phyloP scores from a whole-genome alignment of 1,140 invertebrate genomes.

The Papilio aristodemus region DNA sequence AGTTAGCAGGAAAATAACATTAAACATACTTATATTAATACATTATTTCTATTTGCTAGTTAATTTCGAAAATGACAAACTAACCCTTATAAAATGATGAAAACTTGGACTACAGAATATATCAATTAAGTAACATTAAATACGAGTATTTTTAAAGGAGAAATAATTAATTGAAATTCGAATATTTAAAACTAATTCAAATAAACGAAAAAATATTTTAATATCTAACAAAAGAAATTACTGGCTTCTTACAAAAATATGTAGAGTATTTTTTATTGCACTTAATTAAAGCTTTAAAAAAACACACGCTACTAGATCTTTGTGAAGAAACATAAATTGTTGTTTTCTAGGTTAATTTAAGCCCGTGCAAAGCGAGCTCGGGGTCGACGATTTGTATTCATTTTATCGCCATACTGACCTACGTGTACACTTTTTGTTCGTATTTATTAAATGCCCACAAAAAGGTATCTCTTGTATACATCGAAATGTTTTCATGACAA shows the following conservation, averaged over 20 bases:
- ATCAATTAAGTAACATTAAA: too few species aligned
- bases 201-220: too few species aligned
- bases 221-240: too few species aligned
- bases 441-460: conserved; percentile 17
- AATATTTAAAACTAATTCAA: too few species aligned
- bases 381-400: conserved; percentile 46
- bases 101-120: too few species aligned
- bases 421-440: conserved; percentile 26
- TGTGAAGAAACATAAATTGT: background rate
- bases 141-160: too few species aligned
- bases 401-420: conserved; percentile 38
- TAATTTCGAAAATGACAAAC: too few species aligned
- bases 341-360: conserved; percentile 40
- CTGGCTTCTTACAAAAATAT: too few species aligned
- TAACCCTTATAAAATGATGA: too few species aligned
- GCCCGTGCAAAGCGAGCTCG: conserved; percentile 33
- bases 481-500: conserved; percentile 28
- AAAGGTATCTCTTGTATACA: conserved; percentile 1
- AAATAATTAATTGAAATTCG: too few species aligned
- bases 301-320: background rate
- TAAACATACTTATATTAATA: background rate
- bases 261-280: background rate
- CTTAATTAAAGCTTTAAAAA: background rate
- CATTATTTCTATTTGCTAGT: background rate
- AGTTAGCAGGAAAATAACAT: background rate